These are phyloP conservation scores for Botia almorhae DNA, from an alignment of 2,797 vertebrate species.

Conservation along the genomic window DNA sequence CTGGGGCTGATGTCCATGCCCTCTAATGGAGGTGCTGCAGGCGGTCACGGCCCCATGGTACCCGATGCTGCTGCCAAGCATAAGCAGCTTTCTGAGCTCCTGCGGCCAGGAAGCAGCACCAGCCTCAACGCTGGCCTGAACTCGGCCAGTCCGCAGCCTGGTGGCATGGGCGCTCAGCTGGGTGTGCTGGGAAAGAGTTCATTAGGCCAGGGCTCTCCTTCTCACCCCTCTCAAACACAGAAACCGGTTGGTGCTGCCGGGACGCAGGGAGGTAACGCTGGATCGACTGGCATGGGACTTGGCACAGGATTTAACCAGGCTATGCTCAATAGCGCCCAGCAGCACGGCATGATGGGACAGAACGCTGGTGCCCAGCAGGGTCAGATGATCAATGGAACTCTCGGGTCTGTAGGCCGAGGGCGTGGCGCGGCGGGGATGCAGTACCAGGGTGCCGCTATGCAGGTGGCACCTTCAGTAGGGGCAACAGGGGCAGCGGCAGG, in stretches of 20 bases:
- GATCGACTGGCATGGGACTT: slow-evolving; percentile 85
- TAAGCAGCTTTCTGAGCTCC: slow-evolving; percentile 96
- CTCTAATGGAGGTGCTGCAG: slow-evolving; percentile 71
- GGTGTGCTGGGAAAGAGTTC: slow-evolving; percentile 91
- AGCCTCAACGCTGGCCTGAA: slow-evolving; percentile 82
- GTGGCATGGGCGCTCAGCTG: slow-evolving; percentile 84
- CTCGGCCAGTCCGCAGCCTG: slow-evolving; percentile 85
- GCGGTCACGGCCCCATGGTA: slow-evolving; percentile 71
- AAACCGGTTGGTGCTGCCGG: slow-evolving; percentile 87
- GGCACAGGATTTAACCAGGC: slow-evolving; percentile 88
- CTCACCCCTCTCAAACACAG: slow-evolving; percentile 86
- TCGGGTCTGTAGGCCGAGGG: slow-evolving; percentile 88
- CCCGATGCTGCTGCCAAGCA: slow-evolving; percentile 96
- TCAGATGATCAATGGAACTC: slow-evolving; percentile 95
- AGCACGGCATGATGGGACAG: slow-evolving; percentile 87
- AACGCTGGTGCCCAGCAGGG: slow-evolving; percentile 82
- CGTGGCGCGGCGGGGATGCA: slow-evolving; percentile 86
- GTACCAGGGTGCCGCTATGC: slow-evolving; percentile 84
- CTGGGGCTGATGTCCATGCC: slow-evolving; percentile 82
- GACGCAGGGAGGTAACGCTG: slow-evolving; percentile 80
- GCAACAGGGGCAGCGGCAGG: slow-evolving; percentile 74
- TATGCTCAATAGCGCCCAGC: slow-evolving; percentile 90
- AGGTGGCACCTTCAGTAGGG: slow-evolving; percentile 69
- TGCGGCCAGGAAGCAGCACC: slow-evolving; percentile 85
- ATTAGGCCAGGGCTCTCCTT: slow-evolving; percentile 85